Conservation (phyloP, 2,113 vertebrate species). For the Phyllopteryx taeniolatus region DNA sequence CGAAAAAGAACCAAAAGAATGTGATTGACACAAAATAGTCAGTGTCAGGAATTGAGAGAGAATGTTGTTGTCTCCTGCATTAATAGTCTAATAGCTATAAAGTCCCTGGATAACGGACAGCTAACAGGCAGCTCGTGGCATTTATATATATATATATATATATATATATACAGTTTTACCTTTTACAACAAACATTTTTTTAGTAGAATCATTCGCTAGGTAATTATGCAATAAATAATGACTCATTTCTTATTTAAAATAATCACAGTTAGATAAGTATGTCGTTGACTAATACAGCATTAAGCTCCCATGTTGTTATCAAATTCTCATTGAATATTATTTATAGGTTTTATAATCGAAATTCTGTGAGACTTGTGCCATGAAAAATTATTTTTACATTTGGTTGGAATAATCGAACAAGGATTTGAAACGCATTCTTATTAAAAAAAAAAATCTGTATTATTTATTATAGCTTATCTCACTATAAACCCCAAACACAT, state of each 20-base stretch:
- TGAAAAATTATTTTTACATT: neutral
- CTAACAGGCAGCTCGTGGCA: conserved; percentile 30
- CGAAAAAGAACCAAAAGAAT: neutral
- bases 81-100: conserved; percentile 35
- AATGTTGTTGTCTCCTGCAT: conserved; percentile 21
- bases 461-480: neutral
- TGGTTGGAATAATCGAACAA: neutral
- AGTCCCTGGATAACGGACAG: conserved; percentile 31
- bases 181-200: neutral
- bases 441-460: neutral
- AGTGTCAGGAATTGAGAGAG: neutral
- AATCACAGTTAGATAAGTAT: no score
- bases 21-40: neutral
- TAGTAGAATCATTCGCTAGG: no score
- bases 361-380: neutral
- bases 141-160: conserved; percentile 21
- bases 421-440: neutral
- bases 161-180: neutral
- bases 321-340: neutral
- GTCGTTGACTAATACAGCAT: no score
- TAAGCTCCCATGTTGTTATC: no score
- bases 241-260: no score
- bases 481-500: neutral
- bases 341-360: neutral
- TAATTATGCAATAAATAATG: neutral